Percentiles rank a stretch among this genome's conserved stretches.
phyloP scores from a whole-genome alignment of 30 jellyfish, hydroid and myxozoan genomes.

The Sanderia malayensis region DNA sequence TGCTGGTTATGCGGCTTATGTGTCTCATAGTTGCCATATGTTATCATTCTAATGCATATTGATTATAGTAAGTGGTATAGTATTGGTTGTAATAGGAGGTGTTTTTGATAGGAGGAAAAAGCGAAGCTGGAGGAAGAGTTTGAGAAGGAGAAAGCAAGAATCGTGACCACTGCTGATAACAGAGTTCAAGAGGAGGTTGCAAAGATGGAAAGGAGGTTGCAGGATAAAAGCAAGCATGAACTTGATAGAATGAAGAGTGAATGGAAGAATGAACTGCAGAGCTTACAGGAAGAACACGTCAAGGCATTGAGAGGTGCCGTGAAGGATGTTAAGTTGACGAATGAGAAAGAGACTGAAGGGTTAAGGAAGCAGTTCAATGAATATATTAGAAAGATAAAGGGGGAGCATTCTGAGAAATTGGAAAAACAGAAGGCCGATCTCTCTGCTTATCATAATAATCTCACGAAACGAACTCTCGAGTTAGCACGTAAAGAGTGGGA shows the following conservation, averaged over 20 bases:
- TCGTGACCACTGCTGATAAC: background rate
- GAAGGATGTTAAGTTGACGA: slow-evolving; percentile 6
- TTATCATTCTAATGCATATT: too few relatives aligned
- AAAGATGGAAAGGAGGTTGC: background rate
- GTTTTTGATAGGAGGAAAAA: slow-evolving; percentile 2
- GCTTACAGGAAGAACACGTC: slow-evolving; percentile 56
- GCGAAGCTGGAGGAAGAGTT: background rate
- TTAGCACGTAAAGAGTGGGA: slow-evolving; percentile 71
- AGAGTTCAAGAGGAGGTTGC: background rate
- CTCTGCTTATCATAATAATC: slow-evolving; percentile 24
- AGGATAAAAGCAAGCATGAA: slow-evolving; percentile 7
- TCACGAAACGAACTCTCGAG: slow-evolving; percentile 45
- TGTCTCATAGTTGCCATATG: too few relatives aligned
- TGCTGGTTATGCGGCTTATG: too few relatives aligned
- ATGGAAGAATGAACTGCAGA: slow-evolving; percentile 53
- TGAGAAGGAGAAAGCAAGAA: slow-evolving; percentile 13
- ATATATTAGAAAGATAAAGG: slow-evolving; percentile 22
- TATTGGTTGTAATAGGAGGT: slow-evolving; percentile 1
- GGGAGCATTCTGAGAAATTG: slow-evolving; percentile 37
- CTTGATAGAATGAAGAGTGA: slow-evolving; percentile 37
- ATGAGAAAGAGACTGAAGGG: slow-evolving; percentile 21
- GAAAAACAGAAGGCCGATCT: slow-evolving; percentile 46
- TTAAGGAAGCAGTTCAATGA: slow-evolving; percentile 37
- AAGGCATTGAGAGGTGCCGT: slow-evolving; percentile 22
- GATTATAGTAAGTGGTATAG: too few relatives aligned